A percentile compares a stretch with the other conserved stretches of the same genome.
Evolutionary conservation across 2,888 invertebrate genomes (phyloP).

Genomic region (Hermaeophaga mercurialis): DNA sequence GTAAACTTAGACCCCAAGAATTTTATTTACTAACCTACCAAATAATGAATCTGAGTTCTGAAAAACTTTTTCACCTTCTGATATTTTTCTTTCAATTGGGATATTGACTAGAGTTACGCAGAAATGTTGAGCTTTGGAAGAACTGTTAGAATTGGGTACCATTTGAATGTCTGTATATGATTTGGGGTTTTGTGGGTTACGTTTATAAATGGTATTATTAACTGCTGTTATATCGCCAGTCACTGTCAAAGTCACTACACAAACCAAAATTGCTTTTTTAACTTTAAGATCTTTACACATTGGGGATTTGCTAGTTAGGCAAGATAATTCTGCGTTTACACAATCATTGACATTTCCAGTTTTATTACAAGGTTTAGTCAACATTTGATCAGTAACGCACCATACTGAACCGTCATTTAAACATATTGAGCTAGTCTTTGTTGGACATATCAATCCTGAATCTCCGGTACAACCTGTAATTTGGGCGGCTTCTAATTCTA

Average conservation of each 20-base stretch:
- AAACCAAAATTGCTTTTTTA: constrained; percentile 12
- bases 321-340: constrained; percentile 8
- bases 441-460: constrained; percentile 20
- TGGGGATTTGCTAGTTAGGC: constrained; percentile 3
- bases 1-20: no score
- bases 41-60: constrained; percentile 39
- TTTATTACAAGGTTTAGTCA: constrained; percentile 11
- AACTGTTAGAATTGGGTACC: constrained; percentile 8
- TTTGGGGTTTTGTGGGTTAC: neutral
- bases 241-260: constrained; percentile 17
- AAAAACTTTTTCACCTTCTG: constrained; percentile 44
- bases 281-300: neutral
- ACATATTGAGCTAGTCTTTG: constrained; percentile 17
- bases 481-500: constrained; percentile 18
- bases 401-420: constrained; percentile 22
- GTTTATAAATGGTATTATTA: constrained; percentile 14
- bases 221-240: constrained; percentile 21
- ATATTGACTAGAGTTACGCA: constrained; percentile 49
- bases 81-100: constrained; percentile 43
- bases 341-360: constrained; percentile 7
- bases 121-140: constrained; percentile 39
- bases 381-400: constrained; percentile 23
- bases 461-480: constrained; percentile 22
- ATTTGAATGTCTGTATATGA: constrained; percentile 17
- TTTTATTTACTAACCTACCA: constrained; percentile 40